These are phyloP conservation scores for Oreocharis arfaki DNA, from an alignment of 2,113 vertebrate genomes.

Conservation along the genomic window DNA sequence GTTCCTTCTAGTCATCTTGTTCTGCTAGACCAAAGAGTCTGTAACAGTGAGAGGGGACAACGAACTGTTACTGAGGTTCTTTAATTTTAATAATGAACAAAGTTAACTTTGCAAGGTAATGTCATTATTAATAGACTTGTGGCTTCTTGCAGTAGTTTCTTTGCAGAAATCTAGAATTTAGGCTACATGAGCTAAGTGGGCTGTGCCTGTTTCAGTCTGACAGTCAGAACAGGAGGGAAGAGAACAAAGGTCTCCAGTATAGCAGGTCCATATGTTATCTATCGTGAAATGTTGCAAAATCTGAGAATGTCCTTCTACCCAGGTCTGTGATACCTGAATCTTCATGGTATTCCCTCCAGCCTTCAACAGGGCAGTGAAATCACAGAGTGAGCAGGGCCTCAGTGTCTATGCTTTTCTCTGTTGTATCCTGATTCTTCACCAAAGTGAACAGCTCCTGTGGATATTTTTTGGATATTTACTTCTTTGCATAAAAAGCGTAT, in stretches of 20 bases:
- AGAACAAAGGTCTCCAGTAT: not conserved
- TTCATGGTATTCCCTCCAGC: not conserved
- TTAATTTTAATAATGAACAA: not conserved
- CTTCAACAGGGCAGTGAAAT: not conserved
- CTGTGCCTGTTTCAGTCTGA: not conserved
- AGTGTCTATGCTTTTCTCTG: not conserved
- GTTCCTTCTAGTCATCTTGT: not conserved
- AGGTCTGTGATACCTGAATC: not conserved
- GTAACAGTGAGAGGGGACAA: not conserved
- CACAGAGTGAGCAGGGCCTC: not conserved
- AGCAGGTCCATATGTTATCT: not conserved
- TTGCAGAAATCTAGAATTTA: not conserved
- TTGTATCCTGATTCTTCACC: not conserved
- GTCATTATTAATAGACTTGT: not conserved
- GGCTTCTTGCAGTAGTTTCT: not conserved
- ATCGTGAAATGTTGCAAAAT: not conserved
- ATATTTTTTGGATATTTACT: not conserved
- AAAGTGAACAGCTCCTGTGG: not conserved
- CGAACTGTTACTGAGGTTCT: not conserved
- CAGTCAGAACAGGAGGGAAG: not conserved
- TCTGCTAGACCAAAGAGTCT: not conserved
- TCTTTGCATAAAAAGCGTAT: not conserved
- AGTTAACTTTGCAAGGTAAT: not conserved
- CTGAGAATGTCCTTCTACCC: not conserved
- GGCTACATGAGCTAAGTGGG: not conserved